Evolutionary conservation across 2,888 invertebrate species (phyloP), one percentile per base, ranked within the genome.

Genomic region (Leptinotarsa juncta): DNA sequence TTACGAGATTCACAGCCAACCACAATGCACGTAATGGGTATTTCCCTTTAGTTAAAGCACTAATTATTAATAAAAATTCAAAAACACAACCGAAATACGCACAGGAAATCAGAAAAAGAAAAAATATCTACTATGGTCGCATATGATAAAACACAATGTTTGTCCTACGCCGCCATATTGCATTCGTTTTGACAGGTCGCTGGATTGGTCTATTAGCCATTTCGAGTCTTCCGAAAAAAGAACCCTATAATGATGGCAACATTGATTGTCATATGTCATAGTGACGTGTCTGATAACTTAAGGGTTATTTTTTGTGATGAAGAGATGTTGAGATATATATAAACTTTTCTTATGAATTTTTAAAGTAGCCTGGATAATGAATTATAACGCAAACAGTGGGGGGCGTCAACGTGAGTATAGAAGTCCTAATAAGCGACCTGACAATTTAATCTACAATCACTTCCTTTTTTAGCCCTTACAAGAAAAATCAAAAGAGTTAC

Each of bases 401-500:
- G 80, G 84, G 57, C 83, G 87, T 73, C 86, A 83, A 79, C 79
- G 88, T 88, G 85, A 84, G 84, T 85, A 72, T 72, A 42, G 10
- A 42, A 42, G 42, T 12, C 42, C 12, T 42, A 42, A 42, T 42
- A 42, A 42, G 42, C 3, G 5, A 20, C 50, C 51, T 50, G 20
- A 57, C 51, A 51, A 51, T 70, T 66, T 12, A 62, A 66, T 80
- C 78, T 49, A 75, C 72, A 76, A 79, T 65, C 15, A 51, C 26
- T 51, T 26, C 32, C 4, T 55, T 49, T 78, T 85, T 71, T 71
- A 88, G 88, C 85, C 65, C 83, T 88, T 77, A 87, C 87, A 20
- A 89, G 91, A 67, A 92, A 92, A 87, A 89, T 91, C 3, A 93
- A 93, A 86, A 89, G 93, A 67, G 93, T 94, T 16, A 92, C 92